phyloP scores from a whole-genome alignment of 2,888 invertebrate species.

The Aproaerema taeniolella region DNA sequence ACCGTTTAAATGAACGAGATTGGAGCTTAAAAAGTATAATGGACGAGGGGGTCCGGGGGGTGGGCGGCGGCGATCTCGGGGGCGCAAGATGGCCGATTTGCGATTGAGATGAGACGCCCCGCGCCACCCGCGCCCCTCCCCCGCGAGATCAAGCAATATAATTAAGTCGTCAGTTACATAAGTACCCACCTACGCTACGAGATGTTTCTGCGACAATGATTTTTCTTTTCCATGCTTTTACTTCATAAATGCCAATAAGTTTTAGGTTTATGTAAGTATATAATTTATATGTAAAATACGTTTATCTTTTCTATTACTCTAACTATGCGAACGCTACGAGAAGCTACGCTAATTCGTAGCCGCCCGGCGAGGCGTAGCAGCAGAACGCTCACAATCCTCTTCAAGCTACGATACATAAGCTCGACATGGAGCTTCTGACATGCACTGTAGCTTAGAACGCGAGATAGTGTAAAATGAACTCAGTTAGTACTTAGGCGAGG shows the following conservation, averaged over 20 bases:
- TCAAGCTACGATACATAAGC: conserved; percentile 12
- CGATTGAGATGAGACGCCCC: conserved; percentile 74
- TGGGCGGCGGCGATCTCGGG: conserved; percentile 69
- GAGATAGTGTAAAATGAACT: conserved; percentile 19
- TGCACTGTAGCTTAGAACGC: background rate
- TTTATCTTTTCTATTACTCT: no score
- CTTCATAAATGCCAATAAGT: background rate
- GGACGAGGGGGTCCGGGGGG: conserved; percentile 66
- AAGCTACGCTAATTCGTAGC: conserved; percentile 18
- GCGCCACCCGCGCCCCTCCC: conserved; percentile 37
- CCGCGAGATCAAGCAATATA: conserved; percentile 70
- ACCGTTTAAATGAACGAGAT: conserved; percentile 84
- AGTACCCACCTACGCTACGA: conserved; percentile 34
- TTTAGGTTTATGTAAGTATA: background rate
- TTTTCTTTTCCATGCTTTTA: background rate
- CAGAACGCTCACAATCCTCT: conserved; percentile 9
- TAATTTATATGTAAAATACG: background rate
- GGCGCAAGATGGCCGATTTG: conserved; percentile 77
- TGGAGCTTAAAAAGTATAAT: conserved; percentile 86
- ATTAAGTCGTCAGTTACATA: conserved; percentile 61
- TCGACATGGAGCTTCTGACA: conserved; percentile 1
- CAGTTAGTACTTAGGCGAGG: conserved; percentile 38
- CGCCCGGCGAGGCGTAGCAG: conserved; percentile 9
- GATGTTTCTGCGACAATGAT: conserved; percentile 17
- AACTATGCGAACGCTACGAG: conserved; percentile 10